Evolutionary conservation across 2,888 invertebrate genomes (phyloP), one percentile per base, ranked within the genome.

Genomic region (Chouioia cunea): DNA sequence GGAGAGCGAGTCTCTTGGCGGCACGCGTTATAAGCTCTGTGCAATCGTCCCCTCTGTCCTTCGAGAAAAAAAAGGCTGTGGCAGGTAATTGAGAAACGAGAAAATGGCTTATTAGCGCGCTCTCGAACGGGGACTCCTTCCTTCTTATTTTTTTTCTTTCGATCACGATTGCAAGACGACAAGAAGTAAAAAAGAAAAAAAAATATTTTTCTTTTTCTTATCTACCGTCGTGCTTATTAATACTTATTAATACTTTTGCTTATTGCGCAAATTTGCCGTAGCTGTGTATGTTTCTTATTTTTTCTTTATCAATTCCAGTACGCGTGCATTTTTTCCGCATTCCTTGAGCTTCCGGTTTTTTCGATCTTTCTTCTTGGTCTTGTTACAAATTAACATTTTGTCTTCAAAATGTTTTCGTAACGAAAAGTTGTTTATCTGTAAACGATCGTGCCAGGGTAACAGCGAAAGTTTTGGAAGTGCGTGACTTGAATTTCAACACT

Each of bases 1-100:
- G 6, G 27, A 2, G 27, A 27, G 27, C 6, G 36, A 36, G 36
- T 36, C 36, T 36, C 36, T 36, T 10, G 36, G 36, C 36, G 36
- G 36, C 36, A 10, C 36, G 6, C 36, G 36, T 36, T n/a, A 3
- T 36, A 36, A 10, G 36, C 36, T 14, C 22, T 44, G 65, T 71
- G 70, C 72, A 69, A 73, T 70, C 73, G 53, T 46, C 44, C 50
- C 23, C 16, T 54, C 69, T 64, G 71, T 70, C 66, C 74, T 71
- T 73, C 72, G 71, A 59, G 73, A 65, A 70, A 70, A 72, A 65
- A 36, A 36, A 70, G 72, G 47, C 71, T 56, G 47, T 4, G 68
- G 44, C 53, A 56, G 68, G 63, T 20, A 74, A 73, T 74, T 76
- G 74, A 68, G 74, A 74, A 76, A 74, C 63, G 59, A 73, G 68